phyloP scores from a whole-genome alignment of 2,888 invertebrate genomes.

The Alcis repandata region DNA sequence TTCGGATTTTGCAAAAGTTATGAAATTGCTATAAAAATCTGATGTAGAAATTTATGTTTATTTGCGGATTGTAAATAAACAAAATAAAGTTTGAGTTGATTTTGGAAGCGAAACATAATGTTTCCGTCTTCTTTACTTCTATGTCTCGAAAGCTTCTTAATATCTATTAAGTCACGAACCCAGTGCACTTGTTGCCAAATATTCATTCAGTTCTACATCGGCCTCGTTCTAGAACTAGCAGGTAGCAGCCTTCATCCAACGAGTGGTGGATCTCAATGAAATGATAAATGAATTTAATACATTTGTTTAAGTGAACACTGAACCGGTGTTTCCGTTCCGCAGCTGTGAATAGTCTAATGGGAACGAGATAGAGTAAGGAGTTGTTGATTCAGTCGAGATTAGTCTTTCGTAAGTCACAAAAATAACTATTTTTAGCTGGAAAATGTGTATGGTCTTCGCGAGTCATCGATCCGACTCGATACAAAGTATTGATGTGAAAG shows the following conservation, averaged over 20 bases:
- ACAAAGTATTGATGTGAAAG: too few relatives aligned
- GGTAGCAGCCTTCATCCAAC: constrained; percentile 51
- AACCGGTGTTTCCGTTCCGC: constrained; percentile 79
- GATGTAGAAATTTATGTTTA: constrained; percentile 38
- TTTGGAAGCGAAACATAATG: not conserved
- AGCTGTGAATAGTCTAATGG: constrained; percentile 80
- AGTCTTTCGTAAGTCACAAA: not conserved
- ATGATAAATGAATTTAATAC: constrained; percentile 59
- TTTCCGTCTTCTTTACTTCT: not conserved
- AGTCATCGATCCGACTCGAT: too few relatives aligned
- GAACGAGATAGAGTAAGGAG: constrained; percentile 66
- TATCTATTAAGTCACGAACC: not conserved
- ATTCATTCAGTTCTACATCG: constrained; percentile 57
- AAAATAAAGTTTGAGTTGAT: not conserved
- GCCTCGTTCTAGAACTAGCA: constrained; percentile 52
- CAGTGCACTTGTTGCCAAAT: constrained; percentile 20
- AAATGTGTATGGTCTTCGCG: too few relatives aligned
- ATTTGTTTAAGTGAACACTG: constrained; percentile 64
- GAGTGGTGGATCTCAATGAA: constrained; percentile 76
- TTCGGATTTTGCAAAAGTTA: constrained; percentile 25
- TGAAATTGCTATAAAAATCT: constrained; percentile 31
- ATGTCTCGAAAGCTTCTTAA: not conserved
- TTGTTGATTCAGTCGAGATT: constrained; percentile 27
- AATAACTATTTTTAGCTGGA: too few relatives aligned
- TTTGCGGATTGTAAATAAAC: constrained; percentile 10